Base-by-base conservation (phyloP, 2,113 vertebrate genomes). In the Clupea harengus region DNA sequence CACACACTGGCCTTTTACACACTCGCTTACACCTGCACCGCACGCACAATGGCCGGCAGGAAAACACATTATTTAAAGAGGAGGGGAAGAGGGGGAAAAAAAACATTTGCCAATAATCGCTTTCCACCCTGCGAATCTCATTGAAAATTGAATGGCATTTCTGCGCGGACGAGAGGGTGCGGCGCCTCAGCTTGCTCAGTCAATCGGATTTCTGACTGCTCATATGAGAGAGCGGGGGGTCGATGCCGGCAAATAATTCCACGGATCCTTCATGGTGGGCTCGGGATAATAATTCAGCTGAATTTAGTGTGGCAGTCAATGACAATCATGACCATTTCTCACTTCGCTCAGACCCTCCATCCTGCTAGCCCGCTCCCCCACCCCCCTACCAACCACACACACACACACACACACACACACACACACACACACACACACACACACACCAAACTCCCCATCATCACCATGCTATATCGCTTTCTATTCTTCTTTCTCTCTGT, bases 231-330 rank as follows among this genome's bases (percentile, higher is more conserved):
- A 25, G 82, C 85, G 32, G 72, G 75, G 83, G 84, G 83, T 84
- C 86, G 86, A 82, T 46, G 80, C 83, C 86, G 85, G 87, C 86
- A 88, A 81, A 84, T 83, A 83, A 86, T 84, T 90, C 82, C 86
- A 54, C 88, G 84, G 47, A 83, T 88, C 85, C 85, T 84, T 86
- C 84, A 83, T 50, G 78, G 72, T 86, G 86, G 88, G 83, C 83
- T 90, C 81, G 85, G 72, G 88, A 82, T 86, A 88, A 81, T 86
- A 91, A 88, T 86, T 88, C 89, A 88, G 81, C 86, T 85, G 85
- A 88, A 90, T 86, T 78, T 89, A 91, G 86, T 89, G 85, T 89
- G 88, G 85, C 85, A 86, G 64, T 89, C 84, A 17, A 89, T 88
- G 78, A 83, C 83, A 75, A 89, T 88, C 87, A 88, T 28, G 72